Conservation (phyloP, 2,888 invertebrate genomes). For the Meganola albula region DNA sequence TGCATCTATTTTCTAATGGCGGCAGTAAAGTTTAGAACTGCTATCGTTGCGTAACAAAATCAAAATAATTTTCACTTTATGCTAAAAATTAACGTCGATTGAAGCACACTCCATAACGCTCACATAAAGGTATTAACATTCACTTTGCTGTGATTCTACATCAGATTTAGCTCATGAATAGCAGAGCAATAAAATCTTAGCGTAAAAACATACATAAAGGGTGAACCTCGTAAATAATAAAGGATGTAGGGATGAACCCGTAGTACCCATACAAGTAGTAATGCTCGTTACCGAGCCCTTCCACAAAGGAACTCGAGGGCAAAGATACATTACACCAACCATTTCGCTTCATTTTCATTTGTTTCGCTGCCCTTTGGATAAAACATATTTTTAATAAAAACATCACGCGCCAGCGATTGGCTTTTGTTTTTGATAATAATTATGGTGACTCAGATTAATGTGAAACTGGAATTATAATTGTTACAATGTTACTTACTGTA, state of each 20-base stretch:
- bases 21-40: too few relatives aligned
- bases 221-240: slow-evolving; percentile 73
- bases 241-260: slow-evolving; percentile 55
- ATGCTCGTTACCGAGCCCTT: slow-evolving; percentile 68
- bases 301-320: slow-evolving; percentile 64
- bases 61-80: too few relatives aligned
- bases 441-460: too few relatives aligned
- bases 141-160: slow-evolving; percentile 44
- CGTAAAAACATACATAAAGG: slow-evolving; percentile 72
- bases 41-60: too few relatives aligned
- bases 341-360: too few relatives aligned
- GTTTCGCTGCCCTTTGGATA: slow-evolving; percentile 51
- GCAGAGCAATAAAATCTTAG: slow-evolving; percentile 72
- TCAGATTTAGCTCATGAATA: slow-evolving; percentile 67
- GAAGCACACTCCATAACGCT: too few relatives aligned
- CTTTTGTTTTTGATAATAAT: slow-evolving; percentile 28
- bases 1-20: too few relatives aligned
- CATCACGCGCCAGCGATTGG: slow-evolving; percentile 36
- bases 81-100: too few relatives aligned
- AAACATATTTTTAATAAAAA: slow-evolving; percentile 56
- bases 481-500: too few relatives aligned
- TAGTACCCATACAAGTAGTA: neutral
- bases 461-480: too few relatives aligned
- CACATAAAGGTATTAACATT: too few relatives aligned
- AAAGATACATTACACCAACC: slow-evolving; percentile 67